Evolutionary conservation across 2,113 vertebrate species (phyloP).

Genomic region (Mobula birostris): DNA sequence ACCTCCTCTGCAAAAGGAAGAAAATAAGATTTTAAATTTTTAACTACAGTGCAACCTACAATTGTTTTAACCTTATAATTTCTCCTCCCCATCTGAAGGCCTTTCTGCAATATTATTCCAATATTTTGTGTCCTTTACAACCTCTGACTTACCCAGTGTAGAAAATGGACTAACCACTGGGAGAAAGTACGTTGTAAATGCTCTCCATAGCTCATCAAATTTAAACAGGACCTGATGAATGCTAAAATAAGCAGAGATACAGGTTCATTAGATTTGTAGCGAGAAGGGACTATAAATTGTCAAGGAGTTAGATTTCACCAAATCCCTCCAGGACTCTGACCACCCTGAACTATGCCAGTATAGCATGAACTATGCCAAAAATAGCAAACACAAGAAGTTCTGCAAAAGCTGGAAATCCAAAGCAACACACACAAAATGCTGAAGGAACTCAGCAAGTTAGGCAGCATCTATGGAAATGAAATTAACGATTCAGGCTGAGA

Average conservation of each 20-base stretch:
- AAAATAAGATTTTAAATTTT: background rate
- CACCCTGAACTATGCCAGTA: background rate
- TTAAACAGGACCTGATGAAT: background rate
- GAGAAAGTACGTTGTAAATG: background rate
- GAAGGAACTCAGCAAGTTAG: no score
- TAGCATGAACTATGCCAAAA: no score
- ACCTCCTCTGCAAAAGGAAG: constrained; percentile 48
- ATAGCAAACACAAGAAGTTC: no score
- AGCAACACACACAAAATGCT: no score
- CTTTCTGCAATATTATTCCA: background rate
- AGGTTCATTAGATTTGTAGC: background rate
- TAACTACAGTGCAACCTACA: background rate
- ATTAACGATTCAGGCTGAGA: no score
- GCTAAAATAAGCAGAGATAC: background rate
- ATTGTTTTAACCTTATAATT: background rate
- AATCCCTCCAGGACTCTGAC: no score
- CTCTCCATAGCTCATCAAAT: background rate
- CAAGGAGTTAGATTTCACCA: background rate
- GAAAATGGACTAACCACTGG: background rate
- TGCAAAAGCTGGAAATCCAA: no score
- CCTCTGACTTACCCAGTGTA: background rate
- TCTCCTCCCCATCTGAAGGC: background rate
- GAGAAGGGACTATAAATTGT: background rate
- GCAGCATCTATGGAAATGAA: no score
- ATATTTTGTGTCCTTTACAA: background rate